These are phyloP conservation scores for Paraplagusia blochii DNA, from an alignment of 2,113 vertebrate genomes.

Conservation along the genomic window DNA sequence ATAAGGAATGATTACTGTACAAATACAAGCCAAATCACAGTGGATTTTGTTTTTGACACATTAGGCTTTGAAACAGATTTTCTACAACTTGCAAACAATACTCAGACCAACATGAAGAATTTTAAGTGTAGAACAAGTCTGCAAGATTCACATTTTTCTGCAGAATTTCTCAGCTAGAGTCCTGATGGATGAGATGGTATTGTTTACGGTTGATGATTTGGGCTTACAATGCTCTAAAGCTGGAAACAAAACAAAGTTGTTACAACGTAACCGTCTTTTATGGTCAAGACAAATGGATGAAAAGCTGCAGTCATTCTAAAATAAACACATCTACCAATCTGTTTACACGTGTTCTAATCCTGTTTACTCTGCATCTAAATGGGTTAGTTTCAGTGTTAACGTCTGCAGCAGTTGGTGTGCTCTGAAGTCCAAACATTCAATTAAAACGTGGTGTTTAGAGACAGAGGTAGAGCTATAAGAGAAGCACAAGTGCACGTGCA, in stretches of 20 bases:
- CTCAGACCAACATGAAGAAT: not conserved
- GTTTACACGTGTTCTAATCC: no score
- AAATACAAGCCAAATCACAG: not conserved
- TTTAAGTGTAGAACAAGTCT: not conserved
- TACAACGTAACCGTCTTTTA: no score
- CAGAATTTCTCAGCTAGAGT: no score
- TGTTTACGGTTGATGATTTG: no score
- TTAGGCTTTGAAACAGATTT: not conserved
- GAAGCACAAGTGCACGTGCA: not conserved
- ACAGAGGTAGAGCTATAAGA: conserved; percentile 42
- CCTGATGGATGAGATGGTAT: no score
- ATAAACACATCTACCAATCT: no score
- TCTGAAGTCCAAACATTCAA: not conserved
- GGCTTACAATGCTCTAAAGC: no score
- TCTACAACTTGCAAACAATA: not conserved
- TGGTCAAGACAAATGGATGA: no score
- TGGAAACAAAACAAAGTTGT: no score
- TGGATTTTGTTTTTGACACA: conserved; percentile 5
- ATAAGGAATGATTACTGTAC: conserved; percentile 33
- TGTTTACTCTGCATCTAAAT: not conserved
- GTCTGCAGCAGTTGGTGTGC: conserved; percentile 1
- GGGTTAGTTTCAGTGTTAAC: conserved; percentile 10
- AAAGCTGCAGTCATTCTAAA: no score
- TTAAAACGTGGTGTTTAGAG: conserved; percentile 1
- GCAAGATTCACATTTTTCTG: not conserved